Conservation (phyloP, 2,113 vertebrate species). For the Atlantisia rogersi region DNA sequence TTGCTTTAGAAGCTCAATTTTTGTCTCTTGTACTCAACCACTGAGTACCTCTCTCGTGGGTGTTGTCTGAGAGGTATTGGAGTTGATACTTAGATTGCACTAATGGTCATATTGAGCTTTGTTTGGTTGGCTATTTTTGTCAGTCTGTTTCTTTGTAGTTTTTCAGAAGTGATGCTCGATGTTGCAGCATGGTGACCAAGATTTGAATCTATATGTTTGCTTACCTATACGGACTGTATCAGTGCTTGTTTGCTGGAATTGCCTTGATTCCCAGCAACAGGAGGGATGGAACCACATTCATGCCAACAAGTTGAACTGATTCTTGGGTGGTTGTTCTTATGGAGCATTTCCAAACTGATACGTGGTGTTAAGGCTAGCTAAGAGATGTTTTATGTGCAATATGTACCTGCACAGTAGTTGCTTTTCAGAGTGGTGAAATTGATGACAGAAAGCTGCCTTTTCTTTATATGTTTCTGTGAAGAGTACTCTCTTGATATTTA, state of each 20-base stretch:
- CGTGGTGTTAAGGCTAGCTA: not conserved
- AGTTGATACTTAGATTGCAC: not conserved
- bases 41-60: fast-evolving
- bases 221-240: not conserved
- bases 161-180: not conserved
- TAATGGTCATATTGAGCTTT: not conserved
- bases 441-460: not conserved
- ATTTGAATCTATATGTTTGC: not conserved
- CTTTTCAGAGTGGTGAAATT: not conserved
- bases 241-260: not conserved
- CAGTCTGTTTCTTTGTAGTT: not conserved
- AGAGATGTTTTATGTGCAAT: not conserved
- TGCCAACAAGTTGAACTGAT: not conserved
- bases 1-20: not conserved
- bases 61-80: not conserved
- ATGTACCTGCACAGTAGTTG: fast-evolving
- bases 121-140: not conserved
- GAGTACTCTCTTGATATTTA: not conserved
- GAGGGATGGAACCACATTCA: not conserved
- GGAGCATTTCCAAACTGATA: not conserved
- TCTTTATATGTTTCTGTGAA: not conserved
- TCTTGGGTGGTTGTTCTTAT: not conserved
- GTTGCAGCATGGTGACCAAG: not conserved
- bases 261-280: not conserved
- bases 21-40: not conserved